These are phyloP conservation scores for Puma concolor DNA, from an alignment of 2,113 vertebrate species.

Conservation along the genomic window DNA sequence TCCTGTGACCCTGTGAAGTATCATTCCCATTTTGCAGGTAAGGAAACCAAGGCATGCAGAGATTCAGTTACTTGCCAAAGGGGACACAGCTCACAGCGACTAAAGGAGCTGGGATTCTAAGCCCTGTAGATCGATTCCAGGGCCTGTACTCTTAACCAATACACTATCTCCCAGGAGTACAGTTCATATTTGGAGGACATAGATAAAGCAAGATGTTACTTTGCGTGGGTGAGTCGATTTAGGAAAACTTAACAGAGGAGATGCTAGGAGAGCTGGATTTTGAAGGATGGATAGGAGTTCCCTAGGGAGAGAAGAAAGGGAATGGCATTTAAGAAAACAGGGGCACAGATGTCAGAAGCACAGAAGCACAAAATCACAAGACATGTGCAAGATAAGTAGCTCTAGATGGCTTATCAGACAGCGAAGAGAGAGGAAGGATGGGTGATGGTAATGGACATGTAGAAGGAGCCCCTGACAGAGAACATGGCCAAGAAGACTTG, in stretches of 20 bases:
- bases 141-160: neutral
- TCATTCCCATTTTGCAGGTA: neutral
- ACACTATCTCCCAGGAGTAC: neutral
- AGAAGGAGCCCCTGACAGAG: neutral
- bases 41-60: constrained; percentile 16
- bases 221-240: neutral
- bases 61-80: neutral
- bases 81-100: neutral
- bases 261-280: neutral
- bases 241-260: neutral
- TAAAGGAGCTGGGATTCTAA: neutral
- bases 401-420: neutral
- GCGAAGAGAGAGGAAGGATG: neutral
- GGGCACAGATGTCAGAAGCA: neutral
- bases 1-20: neutral
- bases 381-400: neutral
- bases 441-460: fast-evolving
- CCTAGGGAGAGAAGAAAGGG: neutral
- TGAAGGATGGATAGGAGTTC: neutral
- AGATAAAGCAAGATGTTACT: neutral
- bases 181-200: neutral
- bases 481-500: neutral
- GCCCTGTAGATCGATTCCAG: neutral
- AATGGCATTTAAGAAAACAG: neutral
- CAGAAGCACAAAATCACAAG: neutral